A percentile compares a stretch with the other conserved stretches of the same genome.
Conservation (phyloP, 2,797 vertebrate genomes). For the Orestias chungarensis region DNA sequence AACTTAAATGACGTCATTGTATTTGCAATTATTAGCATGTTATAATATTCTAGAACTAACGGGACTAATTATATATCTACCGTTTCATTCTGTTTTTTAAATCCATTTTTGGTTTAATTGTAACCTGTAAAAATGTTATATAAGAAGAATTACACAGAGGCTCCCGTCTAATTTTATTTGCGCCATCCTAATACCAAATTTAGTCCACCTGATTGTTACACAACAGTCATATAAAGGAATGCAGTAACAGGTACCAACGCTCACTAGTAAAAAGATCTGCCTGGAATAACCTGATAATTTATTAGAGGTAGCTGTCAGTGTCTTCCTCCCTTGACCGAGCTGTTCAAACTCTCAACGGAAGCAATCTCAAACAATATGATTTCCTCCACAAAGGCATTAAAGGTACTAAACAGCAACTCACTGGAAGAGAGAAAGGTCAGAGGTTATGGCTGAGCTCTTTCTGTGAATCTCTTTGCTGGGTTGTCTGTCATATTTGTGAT, state of each 20-base stretch:
- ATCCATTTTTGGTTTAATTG: background rate
- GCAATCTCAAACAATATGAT: conserved; percentile 82
- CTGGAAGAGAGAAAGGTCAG: background rate
- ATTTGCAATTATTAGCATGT: background rate
- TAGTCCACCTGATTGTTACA: background rate
- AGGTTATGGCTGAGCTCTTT: background rate
- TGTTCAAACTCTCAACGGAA: conserved; percentile 77
- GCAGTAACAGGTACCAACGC: background rate
- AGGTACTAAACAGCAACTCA: conserved; percentile 55
- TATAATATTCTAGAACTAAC: background rate
- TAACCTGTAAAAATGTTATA: background rate
- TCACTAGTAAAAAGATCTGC: background rate
- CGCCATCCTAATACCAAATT: background rate
- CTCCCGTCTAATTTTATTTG: background rate
- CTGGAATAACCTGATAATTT: conserved; percentile 24
- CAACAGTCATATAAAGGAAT: background rate
- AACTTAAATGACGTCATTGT: background rate
- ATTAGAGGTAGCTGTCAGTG: conserved; percentile 33
- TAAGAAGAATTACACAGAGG: background rate
- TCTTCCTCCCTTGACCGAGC: conserved; percentile 48
- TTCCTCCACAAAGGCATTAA: conserved; percentile 70
- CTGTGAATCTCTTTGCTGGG: background rate
- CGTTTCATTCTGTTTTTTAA: background rate
- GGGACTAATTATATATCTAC: background rate
- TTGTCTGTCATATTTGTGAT: conserved; percentile 18